Conservation (phyloP, 1,140 invertebrate genomes). For the Mylabris phalerata region DNA sequence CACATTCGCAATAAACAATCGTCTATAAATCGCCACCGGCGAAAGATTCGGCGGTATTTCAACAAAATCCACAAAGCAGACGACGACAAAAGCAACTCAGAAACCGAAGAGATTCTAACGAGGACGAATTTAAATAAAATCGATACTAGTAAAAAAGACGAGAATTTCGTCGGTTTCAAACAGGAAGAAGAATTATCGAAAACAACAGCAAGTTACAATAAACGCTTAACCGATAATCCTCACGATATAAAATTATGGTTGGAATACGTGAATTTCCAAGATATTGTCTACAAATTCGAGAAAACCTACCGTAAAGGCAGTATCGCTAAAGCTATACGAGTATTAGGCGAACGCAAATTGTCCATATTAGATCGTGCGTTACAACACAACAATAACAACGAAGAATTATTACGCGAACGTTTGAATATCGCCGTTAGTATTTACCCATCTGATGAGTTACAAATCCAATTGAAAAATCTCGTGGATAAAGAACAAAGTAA, state of each 20-base stretch:
- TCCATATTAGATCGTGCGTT: constrained; percentile 52
- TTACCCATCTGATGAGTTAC: constrained; percentile 50
- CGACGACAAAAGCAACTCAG: not conserved
- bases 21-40: constrained; percentile 1
- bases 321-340: constrained; percentile 41
- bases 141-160: constrained; percentile 21
- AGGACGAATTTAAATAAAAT: constrained; percentile 6
- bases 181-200: constrained; percentile 44
- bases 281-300: constrained; percentile 42
- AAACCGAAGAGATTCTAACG: constrained; percentile 40
- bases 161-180: constrained; percentile 31
- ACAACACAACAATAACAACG: constrained; percentile 44
- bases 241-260: constrained; percentile 49
- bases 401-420: constrained; percentile 45
- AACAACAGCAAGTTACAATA: constrained; percentile 48
- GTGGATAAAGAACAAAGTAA: constrained; percentile 49
- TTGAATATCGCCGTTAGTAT: constrained; percentile 46
- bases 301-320: constrained; percentile 40
- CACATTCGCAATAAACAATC: too few species aligned
- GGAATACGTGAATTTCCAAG: constrained; percentile 52
- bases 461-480: constrained; percentile 40
- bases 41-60: not conserved
- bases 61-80: not conserved
- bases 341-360: constrained; percentile 48
- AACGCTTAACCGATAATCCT: constrained; percentile 45